Conservation (phyloP, 2,888 invertebrate genomes). For the Nemotelus nigrinus region DNA sequence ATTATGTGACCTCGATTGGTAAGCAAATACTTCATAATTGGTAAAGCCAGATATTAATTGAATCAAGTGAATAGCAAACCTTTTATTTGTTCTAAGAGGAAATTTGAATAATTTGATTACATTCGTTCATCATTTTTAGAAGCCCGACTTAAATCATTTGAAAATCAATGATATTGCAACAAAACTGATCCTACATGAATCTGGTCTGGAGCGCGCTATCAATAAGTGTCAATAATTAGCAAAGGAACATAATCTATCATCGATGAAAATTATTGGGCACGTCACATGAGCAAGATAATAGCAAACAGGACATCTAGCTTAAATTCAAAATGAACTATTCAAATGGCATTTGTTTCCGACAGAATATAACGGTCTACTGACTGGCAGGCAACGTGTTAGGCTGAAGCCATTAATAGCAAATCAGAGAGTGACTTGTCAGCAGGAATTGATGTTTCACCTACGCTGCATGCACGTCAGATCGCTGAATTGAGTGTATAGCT, state of each 20-base stretch:
- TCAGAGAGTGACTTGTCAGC: slow-evolving; percentile 43
- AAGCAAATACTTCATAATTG: no score
- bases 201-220: slow-evolving; percentile 17
- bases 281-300: slow-evolving; percentile 20
- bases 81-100: no score
- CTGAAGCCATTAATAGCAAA: slow-evolving; percentile 45
- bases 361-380: slow-evolving; percentile 4
- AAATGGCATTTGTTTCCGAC: slow-evolving; percentile 1
- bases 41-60: no score
- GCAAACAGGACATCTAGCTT: slow-evolving; percentile 26
- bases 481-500: slow-evolving; percentile 2
- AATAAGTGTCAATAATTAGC: slow-evolving; percentile 36
- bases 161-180: slow-evolving; percentile 27
- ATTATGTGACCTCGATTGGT: no score
- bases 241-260: slow-evolving; percentile 37
- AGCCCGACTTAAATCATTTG: not conserved
- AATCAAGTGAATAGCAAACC: no score
- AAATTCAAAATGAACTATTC: slow-evolving; percentile 15
- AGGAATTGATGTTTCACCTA: slow-evolving; percentile 44
- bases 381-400: slow-evolving; percentile 41
- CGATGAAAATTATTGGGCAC: slow-evolving; percentile 41
- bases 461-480: slow-evolving; percentile 13
- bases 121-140: no score
- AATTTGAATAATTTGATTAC: no score
- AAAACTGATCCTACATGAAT: slow-evolving; percentile 16